Conservation (phyloP, 1,140 invertebrate genomes). For the Trichonephila clavata region DNA sequence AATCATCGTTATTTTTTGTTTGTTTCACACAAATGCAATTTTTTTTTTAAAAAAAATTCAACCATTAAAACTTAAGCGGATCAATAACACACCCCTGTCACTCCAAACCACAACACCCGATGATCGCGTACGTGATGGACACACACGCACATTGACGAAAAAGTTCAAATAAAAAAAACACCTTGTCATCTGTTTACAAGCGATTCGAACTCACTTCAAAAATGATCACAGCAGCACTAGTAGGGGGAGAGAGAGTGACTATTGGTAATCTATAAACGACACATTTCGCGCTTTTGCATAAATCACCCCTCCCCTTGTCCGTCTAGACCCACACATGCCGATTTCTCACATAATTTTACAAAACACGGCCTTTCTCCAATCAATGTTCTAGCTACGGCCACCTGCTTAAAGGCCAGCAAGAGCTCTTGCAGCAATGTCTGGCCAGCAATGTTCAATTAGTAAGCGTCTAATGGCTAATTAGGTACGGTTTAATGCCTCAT, state of each 20-base stretch:
- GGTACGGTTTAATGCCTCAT: conserved; percentile 64
- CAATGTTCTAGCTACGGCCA: conserved; percentile 24
- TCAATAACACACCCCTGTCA: neutral
- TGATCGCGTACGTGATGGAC: neutral
- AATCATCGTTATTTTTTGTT: neutral
- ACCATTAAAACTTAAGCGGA: neutral
- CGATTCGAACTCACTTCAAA: neutral
- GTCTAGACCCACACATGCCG: conserved; percentile 62
- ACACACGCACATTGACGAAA: neutral
- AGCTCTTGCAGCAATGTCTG: conserved; percentile 29
- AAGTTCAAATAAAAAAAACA: neutral
- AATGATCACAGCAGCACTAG: neutral
- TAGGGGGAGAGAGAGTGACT: neutral
- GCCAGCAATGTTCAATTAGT: conserved; percentile 67
- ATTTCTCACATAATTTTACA: conserved; percentile 67
- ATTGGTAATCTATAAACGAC: conserved; percentile 58
- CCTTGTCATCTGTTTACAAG: conserved; percentile 26
- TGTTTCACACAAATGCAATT: neutral
- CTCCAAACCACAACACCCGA: neutral
- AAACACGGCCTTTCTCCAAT: conserved; percentile 52
- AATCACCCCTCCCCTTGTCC: conserved; percentile 3
- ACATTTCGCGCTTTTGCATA: conserved; percentile 19
- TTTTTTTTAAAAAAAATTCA: neutral
- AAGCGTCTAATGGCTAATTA: conserved; percentile 72
- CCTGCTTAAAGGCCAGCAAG: conserved; percentile 17